These are phyloP conservation scores for Tipula helvola DNA, from an alignment of 2,888 invertebrate genomes.

Conservation along the genomic window DNA sequence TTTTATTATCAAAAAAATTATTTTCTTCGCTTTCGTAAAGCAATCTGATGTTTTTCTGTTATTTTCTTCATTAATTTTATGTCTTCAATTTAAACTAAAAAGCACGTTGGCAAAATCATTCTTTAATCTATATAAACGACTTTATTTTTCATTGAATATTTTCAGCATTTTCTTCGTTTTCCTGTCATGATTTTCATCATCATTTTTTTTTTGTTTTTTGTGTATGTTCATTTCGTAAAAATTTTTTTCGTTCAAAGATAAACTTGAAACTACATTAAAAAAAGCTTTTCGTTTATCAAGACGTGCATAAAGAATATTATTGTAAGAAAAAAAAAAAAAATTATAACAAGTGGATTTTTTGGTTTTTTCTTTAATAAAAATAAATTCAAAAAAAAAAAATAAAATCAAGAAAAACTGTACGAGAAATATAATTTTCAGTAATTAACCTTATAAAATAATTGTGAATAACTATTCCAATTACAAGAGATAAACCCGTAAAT, in stretches of 20 bases:
- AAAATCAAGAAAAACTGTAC: neutral
- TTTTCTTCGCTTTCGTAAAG: neutral
- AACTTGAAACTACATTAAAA: neutral
- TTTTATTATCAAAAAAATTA: neutral
- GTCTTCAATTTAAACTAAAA: neutral
- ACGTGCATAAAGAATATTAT: neutral
- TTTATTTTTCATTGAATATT: neutral
- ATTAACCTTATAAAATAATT: neutral
- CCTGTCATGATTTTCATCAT: constrained; percentile 4
- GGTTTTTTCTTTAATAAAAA: neutral
- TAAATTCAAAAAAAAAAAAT: too few relatives aligned
- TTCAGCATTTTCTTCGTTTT: neutral
- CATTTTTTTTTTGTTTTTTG: neutral
- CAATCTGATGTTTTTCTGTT: neutral
- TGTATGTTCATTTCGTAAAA: neutral
- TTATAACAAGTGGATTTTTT: neutral
- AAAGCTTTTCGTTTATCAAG: neutral
- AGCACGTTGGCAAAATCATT: neutral
- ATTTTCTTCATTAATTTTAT: neutral
- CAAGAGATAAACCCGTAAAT: neutral
- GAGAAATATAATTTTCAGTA: neutral
- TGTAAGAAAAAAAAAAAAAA: neutral
- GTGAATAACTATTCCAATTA: neutral
- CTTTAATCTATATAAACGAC: neutral
- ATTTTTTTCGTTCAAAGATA: neutral